Conservation (phyloP, 1,140 invertebrate genomes). For the Brachionus paranguensis region DNA sequence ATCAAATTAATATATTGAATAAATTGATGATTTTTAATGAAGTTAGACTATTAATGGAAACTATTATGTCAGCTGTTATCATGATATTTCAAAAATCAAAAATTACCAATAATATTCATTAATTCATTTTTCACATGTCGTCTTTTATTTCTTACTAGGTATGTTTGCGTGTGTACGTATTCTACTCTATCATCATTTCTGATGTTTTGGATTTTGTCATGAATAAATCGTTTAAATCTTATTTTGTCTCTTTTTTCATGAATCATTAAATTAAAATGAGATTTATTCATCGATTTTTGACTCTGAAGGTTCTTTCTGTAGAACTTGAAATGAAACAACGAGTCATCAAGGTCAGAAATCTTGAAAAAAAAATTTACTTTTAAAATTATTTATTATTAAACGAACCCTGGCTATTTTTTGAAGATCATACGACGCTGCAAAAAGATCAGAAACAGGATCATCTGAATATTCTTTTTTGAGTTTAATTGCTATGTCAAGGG, state of each 20-base stretch:
- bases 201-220: background rate
- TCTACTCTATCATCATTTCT: conserved; percentile 16
- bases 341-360: background rate
- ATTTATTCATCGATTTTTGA: background rate
- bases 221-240: conserved; percentile 3
- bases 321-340: conserved; percentile 26
- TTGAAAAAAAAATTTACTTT: background rate
- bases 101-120: background rate
- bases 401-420: conserved; percentile 22
- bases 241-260: background rate
- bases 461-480: conserved; percentile 36
- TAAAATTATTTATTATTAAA: background rate
- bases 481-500: conserved; percentile 25
- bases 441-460: conserved; percentile 33
- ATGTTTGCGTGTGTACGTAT: background rate
- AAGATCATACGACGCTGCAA: background rate
- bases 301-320: background rate
- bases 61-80: too few species aligned
- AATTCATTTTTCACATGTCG: background rate
- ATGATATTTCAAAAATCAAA: background rate
- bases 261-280: background rate
- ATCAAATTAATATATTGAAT: too few species aligned
- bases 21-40: too few species aligned
- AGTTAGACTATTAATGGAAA: too few species aligned
- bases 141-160: background rate